Conservation (phyloP, 1,140 invertebrate genomes). For the Danaus melanippus region DNA sequence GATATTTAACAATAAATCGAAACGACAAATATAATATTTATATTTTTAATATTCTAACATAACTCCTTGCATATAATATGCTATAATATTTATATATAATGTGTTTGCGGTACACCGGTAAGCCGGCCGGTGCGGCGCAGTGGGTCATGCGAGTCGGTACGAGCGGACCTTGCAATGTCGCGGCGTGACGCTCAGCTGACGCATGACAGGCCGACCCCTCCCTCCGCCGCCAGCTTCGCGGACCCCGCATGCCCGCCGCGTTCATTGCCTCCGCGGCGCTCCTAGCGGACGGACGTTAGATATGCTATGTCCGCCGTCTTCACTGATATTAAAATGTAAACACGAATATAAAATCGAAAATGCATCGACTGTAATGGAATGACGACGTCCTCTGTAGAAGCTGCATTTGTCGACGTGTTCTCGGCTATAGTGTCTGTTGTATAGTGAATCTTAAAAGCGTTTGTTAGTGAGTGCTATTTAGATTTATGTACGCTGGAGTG, state of each 20-base stretch:
- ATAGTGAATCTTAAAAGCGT: conserved; percentile 20
- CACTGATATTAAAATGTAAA: conserved; percentile 22
- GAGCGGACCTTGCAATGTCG: conserved; percentile 73
- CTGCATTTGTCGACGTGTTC: neutral
- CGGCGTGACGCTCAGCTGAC: conserved; percentile 70
- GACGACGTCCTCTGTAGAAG: too few relatives aligned
- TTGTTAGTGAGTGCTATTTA: conserved; percentile 52
- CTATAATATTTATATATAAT: too few relatives aligned
- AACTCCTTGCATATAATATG: neutral
- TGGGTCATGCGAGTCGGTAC: conserved; percentile 62
- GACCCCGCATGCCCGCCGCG: conserved; percentile 28
- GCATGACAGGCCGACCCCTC: conserved; percentile 43
- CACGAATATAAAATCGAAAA: conserved; percentile 24
- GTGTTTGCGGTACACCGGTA: conserved; percentile 10
- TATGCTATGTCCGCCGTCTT: conserved; percentile 30
- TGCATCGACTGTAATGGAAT: conserved; percentile 9
- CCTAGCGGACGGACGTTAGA: conserved; percentile 43
- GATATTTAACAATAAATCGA: too few relatives aligned
- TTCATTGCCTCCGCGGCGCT: conserved; percentile 65
- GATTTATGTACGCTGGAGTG: conserved; percentile 55
- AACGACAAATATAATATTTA: too few relatives aligned
- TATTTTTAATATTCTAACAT: neutral
- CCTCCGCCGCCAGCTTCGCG: conserved; percentile 40
- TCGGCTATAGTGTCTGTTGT: conserved; percentile 5
- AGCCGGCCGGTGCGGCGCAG: conserved; percentile 41